These are phyloP conservation scores for Poecilia velifera DNA, from an alignment of 2,797 vertebrate genomes.

Conservation along the genomic window DNA sequence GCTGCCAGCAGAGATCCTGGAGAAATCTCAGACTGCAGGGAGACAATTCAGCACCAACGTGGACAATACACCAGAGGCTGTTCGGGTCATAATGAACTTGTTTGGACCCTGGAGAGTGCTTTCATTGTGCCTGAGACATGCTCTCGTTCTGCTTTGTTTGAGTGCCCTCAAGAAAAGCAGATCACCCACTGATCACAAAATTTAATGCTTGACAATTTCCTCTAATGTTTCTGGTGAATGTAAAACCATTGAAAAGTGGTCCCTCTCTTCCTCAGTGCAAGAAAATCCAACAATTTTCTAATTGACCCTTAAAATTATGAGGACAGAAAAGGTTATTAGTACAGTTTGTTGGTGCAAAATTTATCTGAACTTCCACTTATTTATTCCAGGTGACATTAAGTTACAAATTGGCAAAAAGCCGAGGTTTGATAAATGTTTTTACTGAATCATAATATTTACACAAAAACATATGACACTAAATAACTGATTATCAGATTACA, in stretches of 20 bases:
- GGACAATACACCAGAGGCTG: background rate
- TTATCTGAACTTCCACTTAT: background rate
- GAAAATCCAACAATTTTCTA: background rate
- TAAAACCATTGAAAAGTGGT: background rate
- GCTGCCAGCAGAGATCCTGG: constrained; percentile 44
- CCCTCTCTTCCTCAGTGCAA: background rate
- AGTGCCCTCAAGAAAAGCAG: background rate
- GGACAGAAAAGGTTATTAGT: background rate
- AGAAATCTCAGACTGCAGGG: constrained; percentile 28
- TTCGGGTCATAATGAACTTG: constrained; percentile 5
- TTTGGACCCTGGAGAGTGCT: constrained; percentile 7
- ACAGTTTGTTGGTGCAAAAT: background rate
- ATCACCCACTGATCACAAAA: background rate
- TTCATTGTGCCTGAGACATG: background rate
- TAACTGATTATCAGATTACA: background rate
- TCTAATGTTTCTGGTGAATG: background rate
- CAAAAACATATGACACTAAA: background rate
- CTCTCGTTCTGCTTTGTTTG: background rate
- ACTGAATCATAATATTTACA: background rate
- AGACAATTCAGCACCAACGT: constrained; percentile 1
- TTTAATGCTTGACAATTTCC: background rate
- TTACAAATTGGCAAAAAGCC: background rate
- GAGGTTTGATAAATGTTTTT: background rate
- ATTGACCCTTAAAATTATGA: background rate
- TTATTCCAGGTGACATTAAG: background rate